These are phyloP conservation scores for Stichodactyla helianthus DNA, from an alignment of 64 coral and sea anemone species.

Conservation along the genomic window DNA sequence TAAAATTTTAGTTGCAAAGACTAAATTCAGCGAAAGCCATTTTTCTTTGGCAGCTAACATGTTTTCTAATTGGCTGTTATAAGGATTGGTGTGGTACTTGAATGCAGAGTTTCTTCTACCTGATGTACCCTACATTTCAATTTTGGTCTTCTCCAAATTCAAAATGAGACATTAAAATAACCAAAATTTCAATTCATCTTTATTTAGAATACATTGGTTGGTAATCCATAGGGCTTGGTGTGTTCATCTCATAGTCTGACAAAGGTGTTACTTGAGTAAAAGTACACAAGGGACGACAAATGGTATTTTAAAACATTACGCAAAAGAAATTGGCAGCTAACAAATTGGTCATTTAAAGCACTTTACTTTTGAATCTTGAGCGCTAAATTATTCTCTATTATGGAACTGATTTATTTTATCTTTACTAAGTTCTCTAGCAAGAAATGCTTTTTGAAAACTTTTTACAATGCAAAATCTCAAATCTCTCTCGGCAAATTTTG, in stretches of 20 bases:
- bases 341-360: background rate
- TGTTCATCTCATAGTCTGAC: conserved; percentile 9
- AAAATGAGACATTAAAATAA: too few relatives aligned
- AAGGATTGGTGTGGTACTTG: background rate
- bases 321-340: background rate
- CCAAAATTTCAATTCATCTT: background rate
- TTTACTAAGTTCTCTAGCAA: too few relatives aligned
- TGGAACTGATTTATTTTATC: too few relatives aligned
- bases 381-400: too few relatives aligned
- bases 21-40: too few relatives aligned
- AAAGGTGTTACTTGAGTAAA: conserved; percentile 3
- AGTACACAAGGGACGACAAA: background rate
- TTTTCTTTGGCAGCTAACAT: too few relatives aligned
- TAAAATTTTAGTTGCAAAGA: too few relatives aligned
- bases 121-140: background rate
- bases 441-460: too few relatives aligned
- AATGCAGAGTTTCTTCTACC: background rate
- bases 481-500: background rate
- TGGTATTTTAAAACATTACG: background rate
- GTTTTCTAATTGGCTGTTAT: too few relatives aligned
- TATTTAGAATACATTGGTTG: background rate
- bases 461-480: background rate
- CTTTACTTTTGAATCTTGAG: background rate
- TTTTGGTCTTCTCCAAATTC: too few relatives aligned
- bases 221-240: background rate